phyloP scores from a whole-genome alignment of 2,888 invertebrate species.

The Euplexia lucipara region DNA sequence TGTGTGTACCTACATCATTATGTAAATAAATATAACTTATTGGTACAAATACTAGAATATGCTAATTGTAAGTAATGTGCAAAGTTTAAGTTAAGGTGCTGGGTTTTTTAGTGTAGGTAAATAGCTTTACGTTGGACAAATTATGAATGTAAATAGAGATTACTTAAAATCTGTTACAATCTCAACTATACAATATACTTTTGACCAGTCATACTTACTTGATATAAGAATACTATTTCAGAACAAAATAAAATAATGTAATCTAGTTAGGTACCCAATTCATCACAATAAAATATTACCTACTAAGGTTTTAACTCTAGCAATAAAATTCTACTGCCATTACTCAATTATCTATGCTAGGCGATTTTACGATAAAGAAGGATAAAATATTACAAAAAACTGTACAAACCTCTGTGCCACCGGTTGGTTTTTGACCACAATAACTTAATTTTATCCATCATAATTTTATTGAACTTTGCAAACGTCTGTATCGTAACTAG shows the following conservation, averaged over 20 bases:
- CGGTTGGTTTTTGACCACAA: constrained; percentile 85
- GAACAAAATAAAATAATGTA: too few species aligned
- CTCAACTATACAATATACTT: too few species aligned
- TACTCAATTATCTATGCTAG: neutral
- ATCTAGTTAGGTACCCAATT: neutral
- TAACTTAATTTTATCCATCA: constrained; percentile 73
- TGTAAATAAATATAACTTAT: neutral
- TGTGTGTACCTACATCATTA: neutral
- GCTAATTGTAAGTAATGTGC: constrained; percentile 12
- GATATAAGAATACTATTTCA: too few species aligned
- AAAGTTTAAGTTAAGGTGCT: neutral
- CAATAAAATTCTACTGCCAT: constrained; percentile 12
- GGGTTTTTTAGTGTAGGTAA: too few species aligned
- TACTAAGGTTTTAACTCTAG: neutral
- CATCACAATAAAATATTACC: too few species aligned
- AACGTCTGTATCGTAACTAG: constrained; percentile 7
- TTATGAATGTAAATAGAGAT: neutral
- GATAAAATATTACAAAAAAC: constrained; percentile 10
- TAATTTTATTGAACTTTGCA: constrained; percentile 39
- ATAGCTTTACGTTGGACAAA: neutral
- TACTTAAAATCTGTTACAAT: too few species aligned
- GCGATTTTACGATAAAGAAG: neutral
- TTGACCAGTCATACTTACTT: too few species aligned
- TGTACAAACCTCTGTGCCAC: constrained; percentile 81
- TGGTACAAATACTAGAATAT: constrained; percentile 8